Percentiles rank a stretch among this genome's conserved stretches.
Evolutionary conservation across 2,797 vertebrate genomes (phyloP).

Genomic region (Cyclopterus lumpus): DNA sequence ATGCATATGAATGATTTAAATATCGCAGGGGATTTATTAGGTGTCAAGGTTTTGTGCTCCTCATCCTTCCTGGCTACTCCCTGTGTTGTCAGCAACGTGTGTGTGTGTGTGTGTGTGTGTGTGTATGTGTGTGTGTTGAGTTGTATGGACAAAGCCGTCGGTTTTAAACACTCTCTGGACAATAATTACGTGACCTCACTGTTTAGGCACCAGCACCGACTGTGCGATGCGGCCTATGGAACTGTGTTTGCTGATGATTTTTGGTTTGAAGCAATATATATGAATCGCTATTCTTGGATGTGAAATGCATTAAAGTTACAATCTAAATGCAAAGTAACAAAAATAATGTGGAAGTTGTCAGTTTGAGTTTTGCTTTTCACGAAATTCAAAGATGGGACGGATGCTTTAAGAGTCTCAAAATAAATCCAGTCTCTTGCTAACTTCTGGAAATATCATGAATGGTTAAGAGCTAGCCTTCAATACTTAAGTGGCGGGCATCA

Average conservation of each 20-base stretch:
- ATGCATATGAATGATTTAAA: slow-evolving; percentile 38
- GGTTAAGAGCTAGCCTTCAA: slow-evolving; percentile 13
- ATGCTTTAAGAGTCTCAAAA: slow-evolving; percentile 23
- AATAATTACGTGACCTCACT: slow-evolving; percentile 26
- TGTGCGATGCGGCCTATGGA: neutral
- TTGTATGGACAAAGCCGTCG: slow-evolving; percentile 37
- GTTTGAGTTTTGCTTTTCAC: slow-evolving; percentile 9
- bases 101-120: neutral
- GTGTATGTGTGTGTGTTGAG: slow-evolving; percentile 12
- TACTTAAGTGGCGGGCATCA: slow-evolving; percentile 6
- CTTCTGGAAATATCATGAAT: slow-evolving; percentile 26
- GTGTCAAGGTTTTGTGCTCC: slow-evolving; percentile 24
- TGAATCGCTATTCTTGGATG: neutral
- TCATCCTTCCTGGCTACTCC: slow-evolving; percentile 15
- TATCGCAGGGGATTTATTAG: slow-evolving; percentile 29
- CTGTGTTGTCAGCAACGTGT: slow-evolving; percentile 7
- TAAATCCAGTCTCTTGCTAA: slow-evolving; percentile 10
- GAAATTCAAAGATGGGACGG: slow-evolving; percentile 18
- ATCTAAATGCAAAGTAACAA: neutral
- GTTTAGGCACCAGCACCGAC: neutral
- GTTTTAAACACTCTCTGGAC: slow-evolving; percentile 34
- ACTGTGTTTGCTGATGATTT: neutral
- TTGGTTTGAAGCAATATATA: neutral
- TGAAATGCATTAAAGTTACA: neutral
- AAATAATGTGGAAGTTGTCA: slow-evolving; percentile 7